Evolutionary conservation across 2,888 invertebrate genomes (phyloP).

Genomic region (Drosophila putrida): DNA sequence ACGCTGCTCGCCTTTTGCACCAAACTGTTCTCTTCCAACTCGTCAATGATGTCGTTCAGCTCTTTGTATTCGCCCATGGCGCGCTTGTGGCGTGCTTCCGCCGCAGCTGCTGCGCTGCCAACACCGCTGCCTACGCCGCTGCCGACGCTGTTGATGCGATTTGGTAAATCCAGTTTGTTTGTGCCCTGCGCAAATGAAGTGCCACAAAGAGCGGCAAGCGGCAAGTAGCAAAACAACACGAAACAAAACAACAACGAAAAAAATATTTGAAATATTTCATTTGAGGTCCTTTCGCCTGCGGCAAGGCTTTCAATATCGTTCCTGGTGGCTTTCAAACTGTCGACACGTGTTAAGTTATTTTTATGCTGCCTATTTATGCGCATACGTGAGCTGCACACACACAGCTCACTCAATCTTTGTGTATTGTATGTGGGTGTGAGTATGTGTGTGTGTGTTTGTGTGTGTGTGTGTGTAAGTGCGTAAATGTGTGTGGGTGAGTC

Average conservation of each 20-base stretch:
- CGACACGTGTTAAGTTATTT: slow-evolving; percentile 83
- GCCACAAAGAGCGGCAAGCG: slow-evolving; percentile 50
- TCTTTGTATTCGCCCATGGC: slow-evolving; percentile 76
- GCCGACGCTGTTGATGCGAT: slow-evolving; percentile 65
- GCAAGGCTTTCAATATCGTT: slow-evolving; percentile 50
- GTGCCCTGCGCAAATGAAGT: slow-evolving; percentile 71
- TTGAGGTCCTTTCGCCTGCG: slow-evolving; percentile 42
- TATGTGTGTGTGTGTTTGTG: slow-evolving; percentile 1
- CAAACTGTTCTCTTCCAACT: slow-evolving; percentile 75
- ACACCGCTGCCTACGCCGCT: slow-evolving; percentile 34
- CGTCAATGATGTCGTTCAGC: slow-evolving; percentile 78
- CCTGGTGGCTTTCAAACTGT: slow-evolving; percentile 71
- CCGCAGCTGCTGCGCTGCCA: slow-evolving; percentile 26
- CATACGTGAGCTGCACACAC: slow-evolving; percentile 72
- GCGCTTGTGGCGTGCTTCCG: slow-evolving; percentile 78
- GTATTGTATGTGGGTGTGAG: slow-evolving; percentile 2
- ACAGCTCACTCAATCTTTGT: slow-evolving; percentile 28
- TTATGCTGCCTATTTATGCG: slow-evolving; percentile 80
- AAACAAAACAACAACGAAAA: slow-evolving; percentile 47
- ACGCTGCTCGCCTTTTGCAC: slow-evolving; percentile 54
- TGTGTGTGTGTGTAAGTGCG: slow-evolving; percentile 23
- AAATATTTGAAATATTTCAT: slow-evolving; percentile 74
- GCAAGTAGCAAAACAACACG: slow-evolving; percentile 21
- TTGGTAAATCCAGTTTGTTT: slow-evolving; percentile 73
- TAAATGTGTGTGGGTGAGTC: slow-evolving; percentile 51